Conservation (phyloP, 2,113 vertebrate species). For the Elephas maximus region DNA sequence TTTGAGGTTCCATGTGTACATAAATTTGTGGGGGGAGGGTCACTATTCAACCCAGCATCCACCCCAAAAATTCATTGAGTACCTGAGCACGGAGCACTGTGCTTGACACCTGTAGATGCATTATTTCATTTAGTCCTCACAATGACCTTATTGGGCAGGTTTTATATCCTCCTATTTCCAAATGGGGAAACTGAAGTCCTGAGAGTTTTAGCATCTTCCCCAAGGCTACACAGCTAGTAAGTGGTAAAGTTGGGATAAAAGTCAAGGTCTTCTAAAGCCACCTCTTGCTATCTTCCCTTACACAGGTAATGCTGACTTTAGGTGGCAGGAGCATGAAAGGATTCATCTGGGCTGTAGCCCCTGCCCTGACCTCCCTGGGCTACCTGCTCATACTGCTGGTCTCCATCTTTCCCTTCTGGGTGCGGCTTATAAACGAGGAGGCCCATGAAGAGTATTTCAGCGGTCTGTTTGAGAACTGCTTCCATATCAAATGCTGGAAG, state of each 20-base stretch:
- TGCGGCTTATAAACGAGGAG: constrained; percentile 6
- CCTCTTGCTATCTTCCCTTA: background rate
- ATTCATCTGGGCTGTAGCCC: constrained; percentile 26
- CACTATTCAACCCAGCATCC: too few species aligned
- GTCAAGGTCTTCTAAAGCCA: background rate
- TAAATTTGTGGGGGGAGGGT: background rate
- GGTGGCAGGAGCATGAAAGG: constrained; percentile 28
- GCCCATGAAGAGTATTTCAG: constrained; percentile 70
- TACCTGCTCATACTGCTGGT: constrained; percentile 66
- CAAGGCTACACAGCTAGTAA: background rate
- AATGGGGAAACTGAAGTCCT: background rate
- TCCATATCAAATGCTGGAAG: constrained; percentile 67
- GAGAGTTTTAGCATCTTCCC: background rate
- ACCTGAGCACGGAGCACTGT: background rate
- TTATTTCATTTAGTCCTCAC: background rate
- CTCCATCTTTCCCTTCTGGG: constrained; percentile 75
- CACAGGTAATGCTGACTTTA: constrained; percentile 30
- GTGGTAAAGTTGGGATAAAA: background rate
- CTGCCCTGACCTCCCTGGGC: constrained; percentile 43
- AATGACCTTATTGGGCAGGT: background rate
- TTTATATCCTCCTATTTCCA: background rate
- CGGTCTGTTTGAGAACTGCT: constrained; percentile 78
- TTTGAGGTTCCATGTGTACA: background rate
- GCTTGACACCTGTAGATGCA: background rate
- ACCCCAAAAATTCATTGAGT: background rate